Base-by-base conservation (phyloP, 2,113 vertebrate genomes). In the Hypocryptadius cinnamomeus region DNA sequence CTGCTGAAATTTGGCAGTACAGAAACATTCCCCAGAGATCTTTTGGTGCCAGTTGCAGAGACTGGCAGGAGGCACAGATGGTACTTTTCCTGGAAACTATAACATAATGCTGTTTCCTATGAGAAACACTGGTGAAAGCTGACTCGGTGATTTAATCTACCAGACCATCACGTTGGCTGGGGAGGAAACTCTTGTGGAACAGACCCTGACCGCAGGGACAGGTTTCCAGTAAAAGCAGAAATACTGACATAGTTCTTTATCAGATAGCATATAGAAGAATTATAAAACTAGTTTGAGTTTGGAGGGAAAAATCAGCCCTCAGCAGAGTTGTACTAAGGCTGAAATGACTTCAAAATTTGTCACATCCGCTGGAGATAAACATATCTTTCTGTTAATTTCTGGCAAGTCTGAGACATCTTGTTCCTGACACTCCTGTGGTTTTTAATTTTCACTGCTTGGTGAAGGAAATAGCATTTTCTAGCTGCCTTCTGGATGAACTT, bases 31-130 rank as follows among this genome's bases (percentile, higher is more conserved):
- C 92, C 86, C 35, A 44, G 40, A 10, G 88, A 56, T 66, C 74
- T 39, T 72, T 33, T 33, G 13, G 91, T 96, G 92, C 92, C 94
- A 71, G 85, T 18, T 90, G 91, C 87, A 45, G 57, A 83, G 73
- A 25, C 71, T 93, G 92, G 87, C 93, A 88, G 88, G 90, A 91
- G 87, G 87, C 74, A 78, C 92, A 94, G 93, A 93, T 90, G 94
- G 91, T 70, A 7, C 73, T 81, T 91, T 95, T 96, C 94, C 91
- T 94, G 92, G 91, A 96, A 94, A 69, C 83, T 72, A 4, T 30
- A 78, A 63, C 31, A 50, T 37, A 39, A 81, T 61, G 66, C 76
- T 73, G 50, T 88, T 96, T 97, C 92, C 81, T 92, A 69, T 88
- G 61, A 74, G 90, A 86, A 87, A 28, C 83, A 9, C 54, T 3